phyloP scores from a whole-genome alignment of 2,113 vertebrate species.

The Megatriorchis doriae region DNA sequence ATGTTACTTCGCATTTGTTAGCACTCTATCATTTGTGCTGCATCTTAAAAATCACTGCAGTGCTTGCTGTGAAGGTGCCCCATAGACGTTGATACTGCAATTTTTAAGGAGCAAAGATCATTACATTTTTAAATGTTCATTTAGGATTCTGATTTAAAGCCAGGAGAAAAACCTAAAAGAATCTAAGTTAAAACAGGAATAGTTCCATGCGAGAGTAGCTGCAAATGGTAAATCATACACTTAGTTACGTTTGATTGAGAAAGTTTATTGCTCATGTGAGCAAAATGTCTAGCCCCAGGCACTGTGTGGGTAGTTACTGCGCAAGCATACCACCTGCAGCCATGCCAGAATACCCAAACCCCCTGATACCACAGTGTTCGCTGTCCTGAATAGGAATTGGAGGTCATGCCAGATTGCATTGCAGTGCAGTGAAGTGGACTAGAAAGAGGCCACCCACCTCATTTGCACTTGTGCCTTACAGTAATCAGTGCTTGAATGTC shows the following conservation, averaged over 20 bases:
- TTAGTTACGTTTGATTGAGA: constrained; percentile 45
- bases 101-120: constrained; percentile 59
- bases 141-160: constrained; percentile 58
- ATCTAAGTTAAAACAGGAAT: constrained; percentile 4
- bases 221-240: constrained; percentile 45
- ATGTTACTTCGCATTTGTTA: background rate
- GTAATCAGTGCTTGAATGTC: constrained; percentile 36
- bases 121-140: constrained; percentile 51
- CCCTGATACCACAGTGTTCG: background rate
- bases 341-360: constrained; percentile 25
- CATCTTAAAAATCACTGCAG: constrained; percentile 63
- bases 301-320: background rate
- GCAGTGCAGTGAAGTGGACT: constrained; percentile 38
- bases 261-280: constrained; percentile 53
- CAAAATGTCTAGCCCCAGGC: constrained; percentile 41
- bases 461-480: constrained; percentile 20
- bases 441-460: constrained; percentile 57
- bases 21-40: constrained; percentile 38
- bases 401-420: constrained; percentile 25
- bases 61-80: constrained; percentile 49
- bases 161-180: constrained; percentile 17
- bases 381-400: constrained; percentile 47
- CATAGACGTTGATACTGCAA: constrained; percentile 58
- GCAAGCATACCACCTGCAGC: constrained; percentile 30
- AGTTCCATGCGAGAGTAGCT: constrained; percentile 17